Evolutionary conservation across 2,888 invertebrate species (phyloP), one percentile per base, ranked within the genome.

Genomic region (Andrena bucephala): DNA sequence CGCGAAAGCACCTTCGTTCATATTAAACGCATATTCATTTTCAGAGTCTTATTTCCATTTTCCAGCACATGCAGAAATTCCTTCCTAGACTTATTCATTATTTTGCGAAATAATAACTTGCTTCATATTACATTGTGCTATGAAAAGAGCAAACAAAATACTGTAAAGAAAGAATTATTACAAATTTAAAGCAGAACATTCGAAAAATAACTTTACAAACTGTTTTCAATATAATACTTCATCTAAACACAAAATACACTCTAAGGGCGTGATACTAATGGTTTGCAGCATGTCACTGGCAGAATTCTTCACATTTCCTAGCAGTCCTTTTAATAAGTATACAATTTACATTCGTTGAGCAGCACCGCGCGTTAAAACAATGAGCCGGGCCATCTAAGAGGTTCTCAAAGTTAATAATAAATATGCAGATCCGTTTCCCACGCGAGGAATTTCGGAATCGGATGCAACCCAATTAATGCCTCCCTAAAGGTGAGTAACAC

Each of bases 81-180:
- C 5, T 50, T 27, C 42, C 31, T 27, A 52, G 66, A 76, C 24
- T 71, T 82, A 66, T 76, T 72, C 27, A 24, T 27, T 62, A 67
- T 50, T 31, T 74, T 60, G 36, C 29, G 74, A 71, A 31, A 74
- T 71, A 31, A 74, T 71, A 70, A 72, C 20, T 74, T 65, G 24
- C 59, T 60, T 65, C 65, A 73, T 48, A 6, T 74, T 76, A 74
- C 29, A 75, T 72, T 31, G 50, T 68, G 48, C 65, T 70, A 54
- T 42, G 42, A 73, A 76, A 81, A 85, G 67, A 81, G 60, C 77
- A 42, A 77, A 77, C 75, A 77, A 80, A 85, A 85, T 85, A 84
- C 85, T 85, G 84, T 50, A 36, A 76, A 74, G 68, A 69, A 83
- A 69, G 62, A 54, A 68, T 57, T 52, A 59, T 69, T 63, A 71